A percentile compares a stretch with the other conserved stretches of the same genome.
Evolutionary conservation across 2,797 vertebrate genomes (phyloP).

Genomic region (Clarias laeviceps): DNA sequence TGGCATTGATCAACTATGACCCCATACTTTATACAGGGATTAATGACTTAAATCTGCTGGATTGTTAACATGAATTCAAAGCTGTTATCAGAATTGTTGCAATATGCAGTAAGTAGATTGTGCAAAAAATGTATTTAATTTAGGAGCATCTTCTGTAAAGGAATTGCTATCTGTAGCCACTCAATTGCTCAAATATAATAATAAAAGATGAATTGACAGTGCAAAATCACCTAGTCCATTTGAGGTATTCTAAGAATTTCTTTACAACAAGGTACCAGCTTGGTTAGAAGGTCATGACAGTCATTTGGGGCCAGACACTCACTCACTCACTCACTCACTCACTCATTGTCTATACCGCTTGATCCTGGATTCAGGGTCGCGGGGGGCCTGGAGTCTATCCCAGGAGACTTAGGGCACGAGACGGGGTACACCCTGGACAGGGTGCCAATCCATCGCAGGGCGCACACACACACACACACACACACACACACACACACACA

Average conservation of each 20-base stretch:
- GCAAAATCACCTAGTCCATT: not conserved
- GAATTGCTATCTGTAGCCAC: too few relatives aligned
- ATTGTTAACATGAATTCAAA: not conserved
- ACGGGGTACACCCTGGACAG: too few relatives aligned
- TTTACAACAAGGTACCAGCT: not conserved
- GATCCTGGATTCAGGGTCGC: too few relatives aligned
- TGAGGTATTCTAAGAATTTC: not conserved
- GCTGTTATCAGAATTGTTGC: not conserved
- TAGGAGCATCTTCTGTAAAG: not conserved
- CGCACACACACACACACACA: too few relatives aligned
- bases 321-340: not conserved
- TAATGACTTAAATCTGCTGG: not conserved
- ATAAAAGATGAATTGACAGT: not conserved
- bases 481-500: too few relatives aligned
- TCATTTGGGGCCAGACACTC: not conserved
- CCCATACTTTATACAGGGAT: constrained; percentile 26
- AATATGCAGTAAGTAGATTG: not conserved
- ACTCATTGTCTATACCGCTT: too few relatives aligned
- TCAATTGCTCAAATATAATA: not conserved
- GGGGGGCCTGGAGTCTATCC: too few relatives aligned
- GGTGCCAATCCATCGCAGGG: too few relatives aligned
- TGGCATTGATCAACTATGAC: constrained; percentile 23
- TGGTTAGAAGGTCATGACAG: not conserved
- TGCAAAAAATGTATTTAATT: not conserved
- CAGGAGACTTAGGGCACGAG: too few relatives aligned